Evolutionary conservation across 2,888 invertebrate species (phyloP), one percentile per base, ranked within the genome.

Genomic region (Leptodirus hochenwartii): DNA sequence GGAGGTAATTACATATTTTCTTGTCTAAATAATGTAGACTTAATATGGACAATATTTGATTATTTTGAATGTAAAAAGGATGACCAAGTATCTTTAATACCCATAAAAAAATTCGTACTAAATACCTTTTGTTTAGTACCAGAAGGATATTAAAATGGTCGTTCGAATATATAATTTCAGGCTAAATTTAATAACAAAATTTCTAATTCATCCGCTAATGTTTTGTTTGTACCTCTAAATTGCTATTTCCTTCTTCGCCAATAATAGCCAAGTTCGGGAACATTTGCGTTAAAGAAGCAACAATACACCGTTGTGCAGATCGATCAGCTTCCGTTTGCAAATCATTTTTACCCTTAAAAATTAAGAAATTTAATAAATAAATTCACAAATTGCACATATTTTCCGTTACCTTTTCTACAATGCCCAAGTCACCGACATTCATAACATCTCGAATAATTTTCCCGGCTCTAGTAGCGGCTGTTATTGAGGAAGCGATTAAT

Each of bases 301-400:
- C 69, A 35, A 98, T 98, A 50, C 88, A 91, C 39, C 70, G 67
- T 55, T 98, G 95, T 0, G 91, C 93, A 15, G 84, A 80, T 39
- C 96, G 69, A 52, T 99, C 98, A 4, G 98, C 98, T 61, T 93
- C 91, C 4, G 98, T 98, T 64, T 98, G 96, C 24, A 87, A 66
- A 58, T 99, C 96, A 62, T 91, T 81, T 48, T 76, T 75, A 12
- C 81, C 88, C 74, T 80, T 45, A 30, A 49, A 46, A 36, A n/a
- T n/a, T n/a, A n/a, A n/a, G n/a, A 31, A 37, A 29, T 14, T 14
- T 36, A 40, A 43, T 44, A 9, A 26, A 26, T 28, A 27, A 24
- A 11, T 17, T n/a, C 38, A 40, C 15, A 15, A 12, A 27, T 27
- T 22, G 20, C 9, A 4, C 15, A 11, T 20, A 26, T 33, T 4